Conservation (phyloP, 2,113 vertebrate species). For the cattle (Bos taurus) region DNA sequence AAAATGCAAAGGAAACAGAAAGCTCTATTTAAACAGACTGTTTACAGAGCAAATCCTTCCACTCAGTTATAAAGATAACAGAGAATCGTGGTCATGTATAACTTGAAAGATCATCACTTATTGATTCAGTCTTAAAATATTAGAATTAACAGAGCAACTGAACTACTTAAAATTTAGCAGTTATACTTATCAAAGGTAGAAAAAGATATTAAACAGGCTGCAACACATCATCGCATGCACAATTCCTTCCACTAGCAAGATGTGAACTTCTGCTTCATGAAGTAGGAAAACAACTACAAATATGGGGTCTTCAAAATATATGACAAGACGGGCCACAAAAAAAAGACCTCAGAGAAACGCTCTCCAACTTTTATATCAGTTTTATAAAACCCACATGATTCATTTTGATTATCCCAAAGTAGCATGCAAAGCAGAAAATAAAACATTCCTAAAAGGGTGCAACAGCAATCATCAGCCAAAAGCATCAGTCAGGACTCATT, state of each 20-base stretch:
- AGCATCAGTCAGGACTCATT: not conserved
- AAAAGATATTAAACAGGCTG: not conserved
- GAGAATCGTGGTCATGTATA: not conserved
- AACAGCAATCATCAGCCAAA: not conserved
- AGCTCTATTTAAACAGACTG: not conserved
- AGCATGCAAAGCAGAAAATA: conserved; percentile 15
- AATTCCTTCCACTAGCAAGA: not conserved
- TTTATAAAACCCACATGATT: not conserved
- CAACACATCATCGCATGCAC: not conserved
- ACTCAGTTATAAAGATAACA: not conserved
- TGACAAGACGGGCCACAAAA: not conserved
- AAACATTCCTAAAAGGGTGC: not conserved
- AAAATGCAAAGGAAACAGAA: not conserved
- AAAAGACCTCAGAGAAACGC: not conserved
- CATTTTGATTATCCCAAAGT: not conserved
- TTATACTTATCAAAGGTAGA: not conserved
- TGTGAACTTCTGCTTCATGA: not conserved
- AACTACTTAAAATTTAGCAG: not conserved
- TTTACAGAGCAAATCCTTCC: not conserved
- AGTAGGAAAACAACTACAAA: not conserved
- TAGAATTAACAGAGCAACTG: not conserved
- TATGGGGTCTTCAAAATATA: not conserved
- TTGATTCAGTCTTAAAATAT: not conserved
- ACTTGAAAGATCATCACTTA: not conserved
- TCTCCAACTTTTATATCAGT: not conserved